phyloP scores from a whole-genome alignment of 2,113 vertebrate species.

The Tragulus kanchil region DNA sequence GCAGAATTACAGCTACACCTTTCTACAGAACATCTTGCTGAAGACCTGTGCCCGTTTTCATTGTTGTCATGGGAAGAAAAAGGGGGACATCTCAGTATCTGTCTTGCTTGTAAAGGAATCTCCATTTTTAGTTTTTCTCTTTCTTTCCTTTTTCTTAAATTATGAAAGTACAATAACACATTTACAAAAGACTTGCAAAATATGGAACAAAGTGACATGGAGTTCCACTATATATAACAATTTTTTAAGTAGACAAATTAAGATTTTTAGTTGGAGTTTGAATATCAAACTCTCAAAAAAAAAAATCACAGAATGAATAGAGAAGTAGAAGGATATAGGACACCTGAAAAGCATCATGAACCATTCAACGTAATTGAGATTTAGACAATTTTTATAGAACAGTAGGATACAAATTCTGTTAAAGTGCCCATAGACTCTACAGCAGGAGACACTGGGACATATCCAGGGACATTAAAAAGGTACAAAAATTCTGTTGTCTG shows the following conservation, averaged over 20 bases:
- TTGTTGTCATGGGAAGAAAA: background rate
- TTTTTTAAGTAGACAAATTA: background rate
- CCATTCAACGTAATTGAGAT: background rate
- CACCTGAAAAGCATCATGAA: background rate
- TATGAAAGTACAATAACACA: background rate
- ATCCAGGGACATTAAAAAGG: background rate
- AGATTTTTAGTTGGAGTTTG: background rate
- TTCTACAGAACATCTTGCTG: background rate
- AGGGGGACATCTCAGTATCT: background rate
- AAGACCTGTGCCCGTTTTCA: conserved; percentile 22
- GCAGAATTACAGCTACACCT: background rate
- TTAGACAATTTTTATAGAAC: background rate
- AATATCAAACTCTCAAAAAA: background rate
- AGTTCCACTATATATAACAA: background rate
- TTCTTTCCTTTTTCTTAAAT: background rate
- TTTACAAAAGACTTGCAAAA: background rate
- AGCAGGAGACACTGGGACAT: background rate
- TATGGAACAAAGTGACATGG: background rate
- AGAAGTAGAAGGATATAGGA: background rate
- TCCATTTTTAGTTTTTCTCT: too few species aligned
- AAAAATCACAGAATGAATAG: background rate
- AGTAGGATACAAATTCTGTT: background rate
- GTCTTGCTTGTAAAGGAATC: background rate
- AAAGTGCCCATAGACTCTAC: background rate
- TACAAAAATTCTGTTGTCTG: background rate